phyloP scores from a whole-genome alignment of 2,797 vertebrate species.

The Intellagama lesueurii region DNA sequence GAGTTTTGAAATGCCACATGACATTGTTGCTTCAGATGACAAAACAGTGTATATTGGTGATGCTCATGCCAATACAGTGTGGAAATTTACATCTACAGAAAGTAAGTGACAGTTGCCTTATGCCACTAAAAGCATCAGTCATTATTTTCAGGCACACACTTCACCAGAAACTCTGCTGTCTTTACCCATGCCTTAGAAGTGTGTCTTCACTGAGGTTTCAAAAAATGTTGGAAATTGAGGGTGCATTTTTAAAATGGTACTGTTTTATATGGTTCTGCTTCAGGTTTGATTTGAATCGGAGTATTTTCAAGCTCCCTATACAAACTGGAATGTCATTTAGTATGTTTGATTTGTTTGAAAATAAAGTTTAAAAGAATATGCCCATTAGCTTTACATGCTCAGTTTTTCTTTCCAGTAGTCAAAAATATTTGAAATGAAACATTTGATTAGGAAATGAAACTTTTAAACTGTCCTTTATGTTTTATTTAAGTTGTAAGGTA shows the following conservation, averaged over 20 bases:
- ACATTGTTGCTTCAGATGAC: constrained; percentile 85
- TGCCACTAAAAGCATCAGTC: background rate
- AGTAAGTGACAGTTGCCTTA: constrained; percentile 81
- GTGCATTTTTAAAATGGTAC: no score
- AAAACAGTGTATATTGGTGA: constrained; percentile 90
- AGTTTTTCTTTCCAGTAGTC: background rate
- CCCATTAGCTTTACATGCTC: background rate
- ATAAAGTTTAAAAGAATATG: no score
- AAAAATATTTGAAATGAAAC: background rate
- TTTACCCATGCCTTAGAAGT: background rate
- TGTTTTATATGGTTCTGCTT: no score
- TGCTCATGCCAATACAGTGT: constrained; percentile 82
- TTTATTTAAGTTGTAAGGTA: no score
- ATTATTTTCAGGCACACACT: background rate
- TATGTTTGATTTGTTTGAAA: background rate
- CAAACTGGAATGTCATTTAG: background rate
- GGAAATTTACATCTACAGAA: constrained; percentile 88
- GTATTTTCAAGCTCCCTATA: background rate
- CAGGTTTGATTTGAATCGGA: background rate
- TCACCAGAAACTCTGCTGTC: background rate
- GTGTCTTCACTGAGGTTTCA: background rate
- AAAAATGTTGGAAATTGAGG: background rate
- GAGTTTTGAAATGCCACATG: constrained; percentile 94
- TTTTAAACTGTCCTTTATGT: no score
- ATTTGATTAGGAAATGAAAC: background rate